Evolutionary conservation across 1,140 invertebrate genomes (phyloP).

Genomic region (Philotrypesis tridentata): DNA sequence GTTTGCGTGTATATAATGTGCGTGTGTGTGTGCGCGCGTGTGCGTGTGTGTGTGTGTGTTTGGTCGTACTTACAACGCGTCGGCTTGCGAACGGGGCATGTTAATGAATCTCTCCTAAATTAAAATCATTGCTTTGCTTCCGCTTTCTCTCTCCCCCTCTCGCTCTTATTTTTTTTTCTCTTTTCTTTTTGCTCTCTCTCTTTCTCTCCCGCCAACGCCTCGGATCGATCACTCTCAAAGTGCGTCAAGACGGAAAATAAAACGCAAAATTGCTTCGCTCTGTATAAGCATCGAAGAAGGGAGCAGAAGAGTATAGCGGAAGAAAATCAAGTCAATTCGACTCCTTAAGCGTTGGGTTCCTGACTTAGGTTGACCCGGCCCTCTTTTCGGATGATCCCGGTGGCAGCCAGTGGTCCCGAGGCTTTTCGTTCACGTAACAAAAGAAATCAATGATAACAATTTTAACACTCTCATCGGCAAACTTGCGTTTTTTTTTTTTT

Average conservation of each 20-base stretch:
- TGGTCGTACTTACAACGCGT: conserved; percentile 70
- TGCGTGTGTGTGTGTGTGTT: background rate
- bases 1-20: too few species aligned
- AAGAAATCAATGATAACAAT: conserved; percentile 64
- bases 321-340: conserved; percentile 58
- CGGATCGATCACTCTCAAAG: background rate
- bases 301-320: conserved; percentile 45
- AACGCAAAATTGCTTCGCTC: too few species aligned
- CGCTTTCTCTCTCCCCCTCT: too few species aligned
- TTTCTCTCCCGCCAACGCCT: background rate
- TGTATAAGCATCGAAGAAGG: conserved; percentile 29
- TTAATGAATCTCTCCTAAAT: conserved; percentile 30
- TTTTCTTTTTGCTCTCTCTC: too few species aligned
- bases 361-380: conserved; percentile 64
- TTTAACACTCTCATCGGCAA: background rate
- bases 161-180: too few species aligned
- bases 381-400: conserved; percentile 72
- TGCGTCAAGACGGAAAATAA: background rate
- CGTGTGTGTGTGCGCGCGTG: background rate
- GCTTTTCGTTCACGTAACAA: conserved; percentile 65
- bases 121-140: background rate
- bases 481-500: too few species aligned
- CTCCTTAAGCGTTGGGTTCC: conserved; percentile 62
- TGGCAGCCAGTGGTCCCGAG: conserved; percentile 71
- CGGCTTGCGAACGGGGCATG: conserved; percentile 52